Evolutionary conservation across 2,113 vertebrate genomes (phyloP).

Genomic region (Ammodytes marinus): DNA sequence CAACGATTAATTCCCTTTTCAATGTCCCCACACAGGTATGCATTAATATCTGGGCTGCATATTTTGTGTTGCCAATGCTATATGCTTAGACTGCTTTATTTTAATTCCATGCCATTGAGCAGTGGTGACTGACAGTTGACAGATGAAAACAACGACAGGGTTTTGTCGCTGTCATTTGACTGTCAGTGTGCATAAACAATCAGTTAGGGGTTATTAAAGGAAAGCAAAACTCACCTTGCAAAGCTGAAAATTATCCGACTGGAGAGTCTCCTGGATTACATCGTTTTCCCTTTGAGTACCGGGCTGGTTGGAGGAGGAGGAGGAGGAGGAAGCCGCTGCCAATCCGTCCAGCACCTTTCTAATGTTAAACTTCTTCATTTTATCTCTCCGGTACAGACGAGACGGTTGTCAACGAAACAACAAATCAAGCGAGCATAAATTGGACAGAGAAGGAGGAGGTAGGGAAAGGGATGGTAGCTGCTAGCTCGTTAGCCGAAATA

Average conservation of each 20-base stretch:
- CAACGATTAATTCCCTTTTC: neutral
- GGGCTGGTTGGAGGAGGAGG: slow-evolving; percentile 70
- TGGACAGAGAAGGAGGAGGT: slow-evolving; percentile 16
- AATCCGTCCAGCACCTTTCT: slow-evolving; percentile 98
- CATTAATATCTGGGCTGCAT: neutral
- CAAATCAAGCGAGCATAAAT: slow-evolving; percentile 67
- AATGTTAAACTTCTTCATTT: slow-evolving; percentile 99
- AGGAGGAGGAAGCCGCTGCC: slow-evolving; percentile 90
- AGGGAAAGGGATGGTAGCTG: slow-evolving; percentile 40
- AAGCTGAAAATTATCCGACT: slow-evolving; percentile 98
- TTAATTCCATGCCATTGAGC: neutral
- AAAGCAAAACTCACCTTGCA: slow-evolving; percentile 90
- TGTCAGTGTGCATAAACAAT: slow-evolving; percentile 14
- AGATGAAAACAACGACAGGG: slow-evolving; percentile 31
- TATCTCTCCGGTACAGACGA: slow-evolving; percentile 63
- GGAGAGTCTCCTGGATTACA: slow-evolving; percentile 91
- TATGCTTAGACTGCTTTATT: neutral
- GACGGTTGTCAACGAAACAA: slow-evolving; percentile 34
- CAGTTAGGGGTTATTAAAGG: neutral
- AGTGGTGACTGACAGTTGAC: neutral
- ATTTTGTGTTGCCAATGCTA: neutral
- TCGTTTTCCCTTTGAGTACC: slow-evolving; percentile 89
- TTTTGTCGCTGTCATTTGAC: slow-evolving; percentile 63
- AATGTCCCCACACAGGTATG: too few species aligned
- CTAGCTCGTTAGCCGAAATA: slow-evolving; percentile 75